These are phyloP conservation scores for Caranx ignobilis DNA, from an alignment of 2,113 vertebrate genomes.

Conservation along the genomic window DNA sequence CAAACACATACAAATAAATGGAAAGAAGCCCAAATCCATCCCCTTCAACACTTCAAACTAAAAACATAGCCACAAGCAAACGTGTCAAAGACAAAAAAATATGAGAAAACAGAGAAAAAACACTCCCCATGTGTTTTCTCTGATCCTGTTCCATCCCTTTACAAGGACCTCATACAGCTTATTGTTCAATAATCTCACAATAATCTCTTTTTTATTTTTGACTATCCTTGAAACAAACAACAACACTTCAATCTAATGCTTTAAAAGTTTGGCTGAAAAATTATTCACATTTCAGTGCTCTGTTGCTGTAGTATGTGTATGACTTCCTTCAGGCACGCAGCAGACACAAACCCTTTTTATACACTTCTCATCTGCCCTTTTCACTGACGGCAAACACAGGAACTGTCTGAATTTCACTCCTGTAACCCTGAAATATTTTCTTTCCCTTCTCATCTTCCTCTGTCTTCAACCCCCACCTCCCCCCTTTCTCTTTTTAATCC, in stretches of 20 bases:
- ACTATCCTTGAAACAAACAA: slow-evolving; percentile 35
- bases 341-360: slow-evolving; percentile 39
- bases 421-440: slow-evolving; percentile 79
- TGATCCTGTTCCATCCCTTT: slow-evolving; percentile 57
- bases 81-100: slow-evolving; percentile 52
- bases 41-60: slow-evolving; percentile 46
- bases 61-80: slow-evolving; percentile 47
- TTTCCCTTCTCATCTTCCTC: slow-evolving; percentile 76
- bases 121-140: slow-evolving; percentile 58
- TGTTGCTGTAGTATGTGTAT: slow-evolving; percentile 17
- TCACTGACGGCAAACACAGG: slow-evolving; percentile 63
- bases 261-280: slow-evolving; percentile 17
- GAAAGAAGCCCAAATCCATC: slow-evolving; percentile 51
- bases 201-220: slow-evolving; percentile 35
- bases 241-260: slow-evolving; percentile 33
- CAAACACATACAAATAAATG: slow-evolving; percentile 60
- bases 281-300: slow-evolving; percentile 16
- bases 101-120: slow-evolving; percentile 43
- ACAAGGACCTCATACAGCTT: slow-evolving; percentile 39
- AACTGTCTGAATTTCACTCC: slow-evolving; percentile 71
- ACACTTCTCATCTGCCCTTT: slow-evolving; percentile 63
- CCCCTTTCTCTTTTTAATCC: slow-evolving; percentile 80
- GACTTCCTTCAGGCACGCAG: slow-evolving; percentile 24
- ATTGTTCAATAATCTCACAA: slow-evolving; percentile 55
- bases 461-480: slow-evolving; percentile 60